phyloP scores from a whole-genome alignment of 2,888 invertebrate species.

The Ormyrus thymus region DNA sequence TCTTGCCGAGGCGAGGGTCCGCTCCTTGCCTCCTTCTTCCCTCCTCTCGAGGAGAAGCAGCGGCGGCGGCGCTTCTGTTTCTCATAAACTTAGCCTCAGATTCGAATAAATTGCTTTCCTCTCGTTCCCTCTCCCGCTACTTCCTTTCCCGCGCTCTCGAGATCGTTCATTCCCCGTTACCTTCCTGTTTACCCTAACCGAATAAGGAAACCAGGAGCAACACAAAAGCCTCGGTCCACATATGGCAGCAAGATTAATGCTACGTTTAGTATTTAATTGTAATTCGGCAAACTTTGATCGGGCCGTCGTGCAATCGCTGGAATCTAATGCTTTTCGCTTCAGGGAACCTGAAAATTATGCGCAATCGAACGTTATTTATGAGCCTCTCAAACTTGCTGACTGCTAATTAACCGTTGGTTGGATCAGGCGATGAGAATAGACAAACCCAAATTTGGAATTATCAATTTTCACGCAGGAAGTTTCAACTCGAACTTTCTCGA shows the following conservation, averaged over 20 bases:
- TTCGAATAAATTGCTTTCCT: slow-evolving; percentile 51
- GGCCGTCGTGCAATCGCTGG: not conserved
- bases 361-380: not conserved
- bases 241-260: slow-evolving; percentile 1
- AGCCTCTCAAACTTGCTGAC: not conserved
- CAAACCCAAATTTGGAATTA: too few relatives aligned
- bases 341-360: too few relatives aligned
- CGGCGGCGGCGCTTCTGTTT: slow-evolving; percentile 38
- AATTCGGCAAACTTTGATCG: not conserved
- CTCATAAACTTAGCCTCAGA: slow-evolving; percentile 51
- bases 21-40: slow-evolving; percentile 20
- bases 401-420: not conserved
- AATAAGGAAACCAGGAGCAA: not conserved
- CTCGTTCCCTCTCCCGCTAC: not conserved
- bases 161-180: too few relatives aligned
- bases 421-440: too few relatives aligned
- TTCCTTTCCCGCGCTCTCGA: not conserved
- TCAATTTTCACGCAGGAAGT: not conserved
- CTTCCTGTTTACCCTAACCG: slow-evolving; percentile 39
- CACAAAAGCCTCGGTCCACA: not conserved
- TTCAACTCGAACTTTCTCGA: not conserved
- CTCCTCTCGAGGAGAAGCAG: slow-evolving; percentile 6
- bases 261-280: slow-evolving; percentile 16
- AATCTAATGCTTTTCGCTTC: too few relatives aligned
- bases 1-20: not conserved